Conservation (phyloP, 2,797 vertebrate genomes). For the Mareca strepera region DNA sequence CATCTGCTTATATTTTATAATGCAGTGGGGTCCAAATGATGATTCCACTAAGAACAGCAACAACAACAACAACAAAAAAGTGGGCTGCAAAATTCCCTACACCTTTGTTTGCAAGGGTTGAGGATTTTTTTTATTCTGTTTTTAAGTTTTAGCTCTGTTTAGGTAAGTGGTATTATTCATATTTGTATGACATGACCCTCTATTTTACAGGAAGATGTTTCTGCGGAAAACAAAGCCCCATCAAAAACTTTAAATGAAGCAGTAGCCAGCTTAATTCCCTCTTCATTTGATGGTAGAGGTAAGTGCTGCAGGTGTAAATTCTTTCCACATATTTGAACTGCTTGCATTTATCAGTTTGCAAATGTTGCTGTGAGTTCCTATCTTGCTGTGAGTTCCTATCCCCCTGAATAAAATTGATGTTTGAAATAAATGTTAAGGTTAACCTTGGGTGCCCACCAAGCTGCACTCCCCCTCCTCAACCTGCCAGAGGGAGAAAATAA, state of each 20-base stretch:
- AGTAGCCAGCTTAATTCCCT: neutral
- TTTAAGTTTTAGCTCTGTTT: neutral
- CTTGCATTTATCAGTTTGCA: neutral
- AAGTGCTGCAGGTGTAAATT: neutral
- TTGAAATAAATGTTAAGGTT: neutral
- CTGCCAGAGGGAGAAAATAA: neutral
- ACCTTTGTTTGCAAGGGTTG: neutral
- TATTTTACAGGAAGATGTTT: constrained; percentile 54
- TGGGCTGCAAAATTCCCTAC: neutral
- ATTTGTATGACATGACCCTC: neutral
- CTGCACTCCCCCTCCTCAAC: neutral
- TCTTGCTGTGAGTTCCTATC: neutral
- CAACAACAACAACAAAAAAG: neutral
- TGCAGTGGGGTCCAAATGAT: neutral
- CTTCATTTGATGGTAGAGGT: constrained; percentile 62
- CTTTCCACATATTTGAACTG: neutral
- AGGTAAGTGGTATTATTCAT: neutral
- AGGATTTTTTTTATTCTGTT: neutral
- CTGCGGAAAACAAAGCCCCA: constrained; percentile 7
- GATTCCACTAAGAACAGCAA: neutral
- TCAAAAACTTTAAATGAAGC: neutral
- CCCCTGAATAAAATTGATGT: neutral
- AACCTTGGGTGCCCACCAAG: fast-evolving
- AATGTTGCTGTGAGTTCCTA: neutral
- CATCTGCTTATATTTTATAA: neutral